Base-by-base conservation (phyloP, 2,113 vertebrate genomes). In the Salvelinus sp. region DNA sequence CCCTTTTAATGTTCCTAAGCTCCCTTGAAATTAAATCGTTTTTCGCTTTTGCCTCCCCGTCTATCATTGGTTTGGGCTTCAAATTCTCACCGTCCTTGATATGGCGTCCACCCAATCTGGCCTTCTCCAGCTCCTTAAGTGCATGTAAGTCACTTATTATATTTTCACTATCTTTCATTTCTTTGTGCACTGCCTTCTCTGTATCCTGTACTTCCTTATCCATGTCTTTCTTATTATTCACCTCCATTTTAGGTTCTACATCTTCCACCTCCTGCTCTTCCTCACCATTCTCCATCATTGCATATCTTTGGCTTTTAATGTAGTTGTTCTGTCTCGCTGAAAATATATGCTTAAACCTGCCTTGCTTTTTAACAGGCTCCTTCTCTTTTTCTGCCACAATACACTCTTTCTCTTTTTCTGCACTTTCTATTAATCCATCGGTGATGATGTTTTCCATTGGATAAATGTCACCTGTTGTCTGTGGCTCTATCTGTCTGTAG, bases 281-380 rank as follows among this genome's bases (percentile, higher is more conserved):
- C 1, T 79, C 75, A 18, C 86, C 82, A 6, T 90, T 75, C 1
- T 85, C 83, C 1, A 5, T 70, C 74, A 62, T 78, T 2, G 84
- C 65, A 60, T 74, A 83, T 79, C 92, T 88, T 74, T 93, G 91
- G 83, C 81, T 79, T 86, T 94, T 94, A 33, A 94, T 94, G 18
- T 92, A 93, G 73, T 91, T 92, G 71, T 94, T 93, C 74, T 91
- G 92, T 70, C 83, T 87, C 48, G 91, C 84, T 76, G 93, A 92
- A 82, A 94, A 94, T 1, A 69, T 12, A 70, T 88, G 88, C 65
- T 94, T 93, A 20, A 48, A n/a, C 23, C 86, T 85, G 3, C 5
- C 81, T 70, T 83, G 82, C 70, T 83, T 86, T 33, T 73, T 70
- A 22, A 28, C 28, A n/a, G 33, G 60, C 67, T 87, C 79, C 0